phyloP scores from a whole-genome alignment of 1,140 invertebrate species.

The Euwallacea fornicatus region DNA sequence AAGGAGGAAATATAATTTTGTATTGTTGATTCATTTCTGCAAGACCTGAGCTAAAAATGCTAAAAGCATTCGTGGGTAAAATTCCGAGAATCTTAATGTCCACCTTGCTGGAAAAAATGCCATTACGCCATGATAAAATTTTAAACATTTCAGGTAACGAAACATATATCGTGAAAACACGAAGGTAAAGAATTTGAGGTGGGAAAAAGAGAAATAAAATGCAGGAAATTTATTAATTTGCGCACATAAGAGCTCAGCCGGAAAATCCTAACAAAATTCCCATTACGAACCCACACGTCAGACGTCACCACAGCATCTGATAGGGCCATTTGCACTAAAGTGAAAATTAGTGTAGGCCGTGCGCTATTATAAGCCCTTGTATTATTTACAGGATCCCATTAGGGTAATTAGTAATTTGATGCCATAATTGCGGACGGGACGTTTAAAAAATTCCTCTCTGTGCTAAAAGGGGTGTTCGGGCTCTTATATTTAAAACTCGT shows the following conservation, averaged over 20 bases:
- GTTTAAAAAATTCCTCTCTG: constrained; percentile 31
- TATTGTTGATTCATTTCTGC: no score
- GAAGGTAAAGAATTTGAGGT: no score
- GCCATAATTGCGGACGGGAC: constrained; percentile 37
- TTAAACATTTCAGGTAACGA: no score
- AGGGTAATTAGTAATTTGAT: constrained; percentile 40
- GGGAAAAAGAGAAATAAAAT: no score
- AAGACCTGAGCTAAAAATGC: no score
- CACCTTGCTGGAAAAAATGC: no score
- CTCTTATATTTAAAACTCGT: constrained; percentile 12
- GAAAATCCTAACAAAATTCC: not conserved
- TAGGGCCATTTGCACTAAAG: constrained; percentile 33
- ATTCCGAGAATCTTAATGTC: no score
- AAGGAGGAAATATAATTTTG: not conserved
- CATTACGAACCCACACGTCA: constrained; percentile 14
- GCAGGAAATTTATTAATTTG: no score
- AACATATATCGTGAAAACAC: no score
- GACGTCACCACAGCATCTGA: constrained; percentile 19
- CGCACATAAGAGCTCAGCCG: no score
- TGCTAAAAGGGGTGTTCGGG: constrained; percentile 20
- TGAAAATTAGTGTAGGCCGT: constrained; percentile 38
- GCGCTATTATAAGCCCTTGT: constrained; percentile 36
- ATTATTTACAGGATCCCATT: constrained; percentile 41
- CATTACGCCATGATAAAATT: no score
- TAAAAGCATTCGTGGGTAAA: no score